Conservation (phyloP, 1,140 invertebrate genomes). For the Polypedilum vanderplanki region DNA sequence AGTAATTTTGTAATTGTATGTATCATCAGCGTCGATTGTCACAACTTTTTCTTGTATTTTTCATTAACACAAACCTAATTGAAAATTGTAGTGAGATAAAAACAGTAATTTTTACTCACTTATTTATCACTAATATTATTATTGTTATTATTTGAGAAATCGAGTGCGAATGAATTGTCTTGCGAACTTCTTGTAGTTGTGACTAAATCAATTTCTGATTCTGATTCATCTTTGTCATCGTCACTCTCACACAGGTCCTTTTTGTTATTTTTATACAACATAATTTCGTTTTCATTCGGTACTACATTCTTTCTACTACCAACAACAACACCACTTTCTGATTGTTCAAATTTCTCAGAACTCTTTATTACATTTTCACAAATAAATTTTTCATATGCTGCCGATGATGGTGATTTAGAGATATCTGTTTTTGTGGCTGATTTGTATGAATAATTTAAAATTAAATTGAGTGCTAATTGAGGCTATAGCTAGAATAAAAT, state of each 20-base stretch:
- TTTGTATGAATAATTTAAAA: not conserved
- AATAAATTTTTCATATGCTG: conserved; percentile 13
- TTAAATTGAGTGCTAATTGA: not conserved
- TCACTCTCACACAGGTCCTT: not conserved
- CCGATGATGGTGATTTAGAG: not conserved
- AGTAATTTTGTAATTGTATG: too few species aligned
- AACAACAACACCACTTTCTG: too few species aligned
- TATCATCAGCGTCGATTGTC: too few species aligned
- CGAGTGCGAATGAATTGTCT: not conserved
- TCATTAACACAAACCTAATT: too few species aligned
- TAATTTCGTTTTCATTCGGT: not conserved
- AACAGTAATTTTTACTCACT: too few species aligned
- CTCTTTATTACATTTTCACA: conserved; percentile 6
- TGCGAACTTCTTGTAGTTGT: not conserved
- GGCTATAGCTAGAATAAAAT: too few species aligned
- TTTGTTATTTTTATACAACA: not conserved
- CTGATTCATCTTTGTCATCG: not conserved
- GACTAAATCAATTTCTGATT: conserved; percentile 21
- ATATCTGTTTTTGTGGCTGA: not conserved
- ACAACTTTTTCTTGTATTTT: too few species aligned
- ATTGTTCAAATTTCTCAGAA: not conserved
- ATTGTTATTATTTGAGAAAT: conserved; percentile 11
- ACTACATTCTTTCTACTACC: not conserved
- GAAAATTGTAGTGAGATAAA: too few species aligned
- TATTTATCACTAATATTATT: not conserved